Evolutionary conservation across 2,113 vertebrate species (phyloP).

Genomic region (Vidua chalybeata): DNA sequence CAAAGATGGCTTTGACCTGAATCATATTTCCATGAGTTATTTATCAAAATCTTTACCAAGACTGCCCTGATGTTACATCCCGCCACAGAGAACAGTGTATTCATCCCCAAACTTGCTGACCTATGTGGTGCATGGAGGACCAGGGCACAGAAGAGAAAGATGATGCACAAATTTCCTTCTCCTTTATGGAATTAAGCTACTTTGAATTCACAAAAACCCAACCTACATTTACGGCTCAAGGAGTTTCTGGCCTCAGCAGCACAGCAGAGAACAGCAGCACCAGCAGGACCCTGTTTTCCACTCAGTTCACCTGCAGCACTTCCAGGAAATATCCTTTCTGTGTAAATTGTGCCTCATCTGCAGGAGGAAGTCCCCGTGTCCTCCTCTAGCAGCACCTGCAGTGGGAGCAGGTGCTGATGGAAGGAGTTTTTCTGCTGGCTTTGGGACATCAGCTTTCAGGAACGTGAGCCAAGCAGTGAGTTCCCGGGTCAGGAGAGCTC

Average conservation of each 20-base stretch:
- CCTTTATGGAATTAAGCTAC: background rate
- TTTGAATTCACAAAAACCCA: background rate
- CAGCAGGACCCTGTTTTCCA: background rate
- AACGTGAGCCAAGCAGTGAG: background rate
- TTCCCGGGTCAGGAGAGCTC: background rate
- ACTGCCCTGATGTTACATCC: background rate
- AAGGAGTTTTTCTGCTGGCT: background rate
- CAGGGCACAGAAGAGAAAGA: background rate
- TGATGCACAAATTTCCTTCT: background rate
- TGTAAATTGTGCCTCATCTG: background rate
- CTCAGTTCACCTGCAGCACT: background rate
- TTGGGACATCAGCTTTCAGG: background rate
- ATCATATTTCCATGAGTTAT: accelerated
- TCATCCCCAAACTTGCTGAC: background rate
- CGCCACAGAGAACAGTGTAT: background rate
- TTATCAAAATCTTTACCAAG: background rate
- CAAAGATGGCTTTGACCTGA: background rate
- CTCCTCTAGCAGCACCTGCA: background rate
- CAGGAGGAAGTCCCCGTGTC: background rate
- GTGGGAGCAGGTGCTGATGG: background rate
- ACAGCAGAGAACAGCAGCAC: background rate
- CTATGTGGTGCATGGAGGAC: accelerated
- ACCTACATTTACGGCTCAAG: background rate
- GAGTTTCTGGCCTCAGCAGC: background rate
- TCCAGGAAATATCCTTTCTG: accelerated